phyloP scores from a whole-genome alignment of 2,797 vertebrate species.

The Sternarchorhynchus goeldii region DNA sequence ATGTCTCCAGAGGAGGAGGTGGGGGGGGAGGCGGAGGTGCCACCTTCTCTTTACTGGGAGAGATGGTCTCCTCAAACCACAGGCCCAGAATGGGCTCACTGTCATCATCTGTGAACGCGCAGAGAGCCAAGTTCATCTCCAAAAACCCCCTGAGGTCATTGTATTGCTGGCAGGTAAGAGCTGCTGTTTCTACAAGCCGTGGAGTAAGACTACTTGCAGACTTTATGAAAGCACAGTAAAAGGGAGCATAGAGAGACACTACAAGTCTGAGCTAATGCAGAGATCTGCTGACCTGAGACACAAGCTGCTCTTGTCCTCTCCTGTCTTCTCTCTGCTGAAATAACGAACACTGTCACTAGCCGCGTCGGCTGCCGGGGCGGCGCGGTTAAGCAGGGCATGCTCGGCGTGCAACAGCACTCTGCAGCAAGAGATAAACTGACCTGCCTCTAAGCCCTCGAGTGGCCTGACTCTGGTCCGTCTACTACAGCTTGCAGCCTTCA shows the following conservation, averaged over 20 bases:
- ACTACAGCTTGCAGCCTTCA: conserved; percentile 45
- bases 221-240: conserved; percentile 72
- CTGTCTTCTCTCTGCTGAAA: conserved; percentile 88
- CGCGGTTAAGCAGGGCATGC: conserved; percentile 55
- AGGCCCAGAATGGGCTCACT: conserved; percentile 98
- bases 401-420: conserved; percentile 55
- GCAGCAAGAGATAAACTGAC: conserved; percentile 58
- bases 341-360: conserved; percentile 83
- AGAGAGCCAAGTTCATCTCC: conserved; percentile 40
- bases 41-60: conserved; percentile 95
- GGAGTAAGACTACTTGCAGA: conserved; percentile 60
- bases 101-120: conserved; percentile 86
- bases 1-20: conserved; percentile 90
- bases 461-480: conserved; percentile 38
- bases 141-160: conserved; percentile 6
- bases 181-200: conserved; percentile 63
- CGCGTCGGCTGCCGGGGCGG: conserved; percentile 43
- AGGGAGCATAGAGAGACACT: conserved; percentile 63
- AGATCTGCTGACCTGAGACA: conserved; percentile 85
- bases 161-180: conserved; percentile 30
- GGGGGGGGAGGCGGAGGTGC: conserved; percentile 91
- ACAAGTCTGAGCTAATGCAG: conserved; percentile 77
- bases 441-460: conserved; percentile 49
- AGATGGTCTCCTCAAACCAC: conserved; percentile 99
- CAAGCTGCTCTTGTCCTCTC: conserved; percentile 85